Conservation (phyloP, 2,113 vertebrate genomes). For the Atrichornis clamosus region DNA sequence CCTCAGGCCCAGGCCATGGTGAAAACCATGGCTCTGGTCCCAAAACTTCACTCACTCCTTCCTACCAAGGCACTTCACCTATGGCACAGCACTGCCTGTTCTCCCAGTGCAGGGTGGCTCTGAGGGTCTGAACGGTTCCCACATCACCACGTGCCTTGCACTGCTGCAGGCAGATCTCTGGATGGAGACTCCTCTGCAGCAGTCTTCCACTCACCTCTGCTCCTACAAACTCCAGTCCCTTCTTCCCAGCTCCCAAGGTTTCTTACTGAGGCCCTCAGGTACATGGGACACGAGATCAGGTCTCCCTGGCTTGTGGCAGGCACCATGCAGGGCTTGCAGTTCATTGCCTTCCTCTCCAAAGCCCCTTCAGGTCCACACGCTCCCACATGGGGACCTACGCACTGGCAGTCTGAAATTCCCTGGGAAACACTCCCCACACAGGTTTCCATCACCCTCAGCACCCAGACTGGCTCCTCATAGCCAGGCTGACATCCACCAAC, state of each 20-base stretch:
- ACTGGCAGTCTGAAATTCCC: neutral
- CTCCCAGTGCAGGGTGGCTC: neutral
- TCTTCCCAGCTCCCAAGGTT: neutral
- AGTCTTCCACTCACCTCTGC: neutral
- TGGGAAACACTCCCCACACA: neutral
- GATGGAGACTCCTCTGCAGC: neutral
- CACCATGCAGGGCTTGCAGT: neutral
- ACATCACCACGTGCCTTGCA: accelerated
- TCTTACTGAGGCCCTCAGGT: neutral
- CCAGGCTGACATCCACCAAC: neutral
- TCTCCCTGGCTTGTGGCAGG: neutral
- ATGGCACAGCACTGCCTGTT: neutral
- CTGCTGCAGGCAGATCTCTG: neutral
- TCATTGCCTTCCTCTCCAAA: neutral
- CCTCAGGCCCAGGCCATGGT: neutral
- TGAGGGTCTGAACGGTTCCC: neutral
- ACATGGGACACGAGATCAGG: neutral
- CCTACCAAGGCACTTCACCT: neutral
- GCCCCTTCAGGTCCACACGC: neutral
- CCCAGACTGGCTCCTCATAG: neutral
- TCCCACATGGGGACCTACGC: neutral
- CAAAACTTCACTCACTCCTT: neutral
- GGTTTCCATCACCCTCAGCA: neutral
- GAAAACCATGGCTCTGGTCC: neutral
- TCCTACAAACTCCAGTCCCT: neutral